A percentile compares a stretch with the other conserved stretches of the same genome.
Conservation (phyloP, 2,797 vertebrate genomes). For the Muscicapa striata region DNA sequence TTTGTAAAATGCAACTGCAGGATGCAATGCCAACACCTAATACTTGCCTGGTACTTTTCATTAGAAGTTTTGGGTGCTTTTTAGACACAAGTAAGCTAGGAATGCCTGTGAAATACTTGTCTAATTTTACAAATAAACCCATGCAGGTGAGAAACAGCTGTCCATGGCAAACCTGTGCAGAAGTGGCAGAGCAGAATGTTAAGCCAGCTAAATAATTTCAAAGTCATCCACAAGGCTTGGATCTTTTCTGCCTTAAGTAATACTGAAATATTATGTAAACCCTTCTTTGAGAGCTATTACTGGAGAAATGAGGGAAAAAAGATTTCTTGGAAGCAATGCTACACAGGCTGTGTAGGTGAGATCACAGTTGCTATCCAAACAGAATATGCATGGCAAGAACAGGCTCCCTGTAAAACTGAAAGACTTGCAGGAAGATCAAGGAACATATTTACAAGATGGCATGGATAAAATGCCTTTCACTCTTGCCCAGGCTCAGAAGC, state of each 20-base stretch:
- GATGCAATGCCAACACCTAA: not conserved
- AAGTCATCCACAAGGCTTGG: conserved; percentile 18
- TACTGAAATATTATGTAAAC: conserved; percentile 53
- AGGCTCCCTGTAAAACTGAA: conserved; percentile 39
- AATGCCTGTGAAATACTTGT: not conserved
- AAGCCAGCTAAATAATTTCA: conserved; percentile 8
- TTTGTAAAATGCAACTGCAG: conserved; percentile 26
- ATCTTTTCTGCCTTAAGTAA: conserved; percentile 42
- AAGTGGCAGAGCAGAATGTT: not conserved
- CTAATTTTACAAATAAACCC: conserved; percentile 33
- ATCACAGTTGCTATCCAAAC: conserved; percentile 50
- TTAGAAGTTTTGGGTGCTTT: not conserved
- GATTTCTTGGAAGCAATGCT: conserved; percentile 7
- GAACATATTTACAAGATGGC: conserved; percentile 42
- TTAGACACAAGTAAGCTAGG: not conserved
- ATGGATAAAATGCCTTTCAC: not conserved
- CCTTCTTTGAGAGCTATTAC: conserved; percentile 30
- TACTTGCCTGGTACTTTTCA: not conserved
- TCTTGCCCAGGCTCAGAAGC: conserved; percentile 29
- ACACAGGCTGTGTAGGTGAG: conserved; percentile 40
- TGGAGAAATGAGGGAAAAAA: not conserved
- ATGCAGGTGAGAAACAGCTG: not conserved
- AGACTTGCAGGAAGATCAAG: conserved; percentile 30
- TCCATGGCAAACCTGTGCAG: not conserved
- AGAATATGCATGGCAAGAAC: conserved; percentile 24